Evolutionary conservation across 2,797 vertebrate genomes (phyloP), one percentile per base, ranked within the genome.

Genomic region (Otus scops): DNA sequence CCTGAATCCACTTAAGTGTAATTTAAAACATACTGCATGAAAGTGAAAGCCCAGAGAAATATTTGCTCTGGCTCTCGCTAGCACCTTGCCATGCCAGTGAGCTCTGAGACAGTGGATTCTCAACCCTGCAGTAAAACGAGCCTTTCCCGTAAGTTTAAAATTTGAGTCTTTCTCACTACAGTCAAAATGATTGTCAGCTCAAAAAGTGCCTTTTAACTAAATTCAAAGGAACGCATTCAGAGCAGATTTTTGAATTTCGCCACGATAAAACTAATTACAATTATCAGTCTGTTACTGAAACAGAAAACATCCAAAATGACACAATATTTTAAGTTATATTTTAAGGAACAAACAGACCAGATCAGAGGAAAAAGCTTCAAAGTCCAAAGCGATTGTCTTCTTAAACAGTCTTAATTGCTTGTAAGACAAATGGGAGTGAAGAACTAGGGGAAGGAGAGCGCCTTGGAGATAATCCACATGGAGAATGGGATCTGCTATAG

Each of bases 1-100:
- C 82, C 53, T 88, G 95, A 97, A 92, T 94, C 70, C 92, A 92
- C 94, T 94, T 91, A 78, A 76, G 74, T 84, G 71, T 94, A 95
- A 94, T 93, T 86, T 94, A 94, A 97, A 97, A 96, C 89, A 94
- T 47, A 84, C 92, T 88, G 70, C 73, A 50, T 54, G 89, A 56
- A 91, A 95, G 70, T 87, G 24, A 53, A 91, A 96, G 71, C 85
- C 87, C 88, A 94, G 92, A 95, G 96, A 97, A 98, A 96, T 94
- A 95, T 84, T 95, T 91, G 30, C 71, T 88, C 93, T 92, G 88
- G 88, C 94, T 96, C 90, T 96, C 2, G 3, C 76, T 64, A 80
- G 54, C 68, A 85, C 32, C 43, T 88, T 30, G 9, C 36, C n/a
- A 78, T 94, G 94, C 90, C 77, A 95, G 71, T 15, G 86, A 89